Evolutionary conservation across 2,113 vertebrate species (phyloP), one percentile per base, ranked within the genome.

Genomic region (Melanostigma gelatinosum): DNA sequence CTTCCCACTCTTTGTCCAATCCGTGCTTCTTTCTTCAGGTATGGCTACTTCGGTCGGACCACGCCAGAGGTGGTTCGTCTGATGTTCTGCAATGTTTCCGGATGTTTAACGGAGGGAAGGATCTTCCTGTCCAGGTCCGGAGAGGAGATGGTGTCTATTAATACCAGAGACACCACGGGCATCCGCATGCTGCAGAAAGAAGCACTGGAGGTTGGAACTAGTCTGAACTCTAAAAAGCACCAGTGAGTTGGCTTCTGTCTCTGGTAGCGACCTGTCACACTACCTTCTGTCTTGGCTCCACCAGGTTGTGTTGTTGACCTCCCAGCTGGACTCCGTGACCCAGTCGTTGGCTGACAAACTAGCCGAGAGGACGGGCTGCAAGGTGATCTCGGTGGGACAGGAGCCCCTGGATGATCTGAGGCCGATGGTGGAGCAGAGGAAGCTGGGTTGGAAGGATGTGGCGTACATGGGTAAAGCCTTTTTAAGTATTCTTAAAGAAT

Each of bases 11-110:
- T 62, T 22, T 22, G 3, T 42, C 50, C 20, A 22, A 22, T 9
- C 8, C 20, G 10, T 32, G 3, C 20, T n/a, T 24, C 12, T n/a
- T 38, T 78, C 65, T 3, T 0, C 34, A 99, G 98, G 84, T 98
- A 94, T 42, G 98, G 98, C 11, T 99, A 99, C 95, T 97, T 97
- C 62, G 97, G 98, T 12, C 95, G 92, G 63, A 92, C 93, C 61
- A 94, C 92, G 1, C 92, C 96, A 1, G 96, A 96, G 74, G 92
- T 95, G 74, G 95, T 98, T 68, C 95, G 93, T 63, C 92, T 99
- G 16, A 82, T 99, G 87, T 93, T 98, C 80, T 97, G 96, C 84
- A 96, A 91, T 18, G 72, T 98, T 38, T 97, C 96, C 3, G 97
- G 96, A 6, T 97, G 97, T 85, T 90, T 99, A 79, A 97, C 97